Evolutionary conservation across 2,797 vertebrate genomes (phyloP), one percentile per base, ranked within the genome.

Genomic region (Smutsia gigantea): DNA sequence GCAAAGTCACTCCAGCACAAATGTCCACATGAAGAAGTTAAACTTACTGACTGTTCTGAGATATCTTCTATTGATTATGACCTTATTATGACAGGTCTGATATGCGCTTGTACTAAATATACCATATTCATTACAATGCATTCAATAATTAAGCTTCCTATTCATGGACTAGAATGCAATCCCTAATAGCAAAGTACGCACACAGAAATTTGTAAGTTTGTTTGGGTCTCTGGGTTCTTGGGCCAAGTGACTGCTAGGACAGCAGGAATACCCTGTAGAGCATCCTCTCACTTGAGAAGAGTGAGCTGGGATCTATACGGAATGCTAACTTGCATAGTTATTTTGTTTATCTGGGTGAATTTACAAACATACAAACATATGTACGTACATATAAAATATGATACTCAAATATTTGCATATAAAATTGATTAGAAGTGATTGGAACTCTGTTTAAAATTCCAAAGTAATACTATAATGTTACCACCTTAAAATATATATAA

Each of bases 361-460:
- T 90, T 77, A 66, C 3, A 23, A n/a, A 23, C 57, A 25, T 63
- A 46, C 19, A 25, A 74, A 27, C 42, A 46, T 46, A 12, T 46
- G 46, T 46, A 46, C 2, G 46, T 39, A 46, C 46, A 57, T 71
- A 21, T 51, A 61, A 93, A 86, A 94, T 61, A 91, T 17, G 27
- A 21, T 68, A 81, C 75, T 92, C 42, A 72, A 81, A 92, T 23
- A 13, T 64, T 71, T 0, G 7, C 55, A 72, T 82, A 86, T 39
- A 57, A 85, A 90, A 55, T 27, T 59, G 12, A 15, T 59, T 82
- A 69, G 25, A 95, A 90, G 51, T 82, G 51, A 83, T 37, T 92
- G 21, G 59, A 95, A 79, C 2, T 1, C 34, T 96, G 55, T 61
- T 81, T 90, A 64, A 93, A 81, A 94, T 81, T 84, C 55, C 51